Conservation (phyloP, 2,888 invertebrate genomes). For the Acleris literana region DNA sequence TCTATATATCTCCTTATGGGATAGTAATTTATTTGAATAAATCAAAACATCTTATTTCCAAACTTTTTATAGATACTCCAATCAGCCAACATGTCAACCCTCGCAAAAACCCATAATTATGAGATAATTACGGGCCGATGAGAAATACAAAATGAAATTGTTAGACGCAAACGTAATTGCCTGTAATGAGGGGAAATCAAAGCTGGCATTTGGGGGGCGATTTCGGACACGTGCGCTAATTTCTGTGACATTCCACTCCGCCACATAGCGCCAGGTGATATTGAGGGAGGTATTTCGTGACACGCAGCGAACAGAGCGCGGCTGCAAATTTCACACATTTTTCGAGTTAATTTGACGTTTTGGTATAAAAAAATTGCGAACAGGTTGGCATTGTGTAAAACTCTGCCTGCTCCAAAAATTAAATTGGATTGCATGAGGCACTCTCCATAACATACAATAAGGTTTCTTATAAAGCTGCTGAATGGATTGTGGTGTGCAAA, state of each 20-base stretch:
- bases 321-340: neutral
- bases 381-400: neutral
- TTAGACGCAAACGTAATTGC: constrained; percentile 48
- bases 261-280: constrained; percentile 35
- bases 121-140: constrained; percentile 28
- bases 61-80: constrained; percentile 12
- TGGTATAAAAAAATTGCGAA: neutral
- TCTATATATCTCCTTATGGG: no score
- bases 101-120: constrained; percentile 31
- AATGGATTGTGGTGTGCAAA: no score
- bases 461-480: no score
- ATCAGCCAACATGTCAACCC: constrained; percentile 26
- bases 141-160: constrained; percentile 44
- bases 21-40: neutral
- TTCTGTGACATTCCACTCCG: constrained; percentile 55
- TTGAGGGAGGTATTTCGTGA: constrained; percentile 25
- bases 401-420: no score
- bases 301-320: neutral
- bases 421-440: no score
- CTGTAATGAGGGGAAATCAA: constrained; percentile 54
- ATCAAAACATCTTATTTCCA: neutral
- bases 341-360: neutral
- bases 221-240: constrained; percentile 55
- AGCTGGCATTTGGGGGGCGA: constrained; percentile 49
- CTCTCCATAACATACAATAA: no score